Base-by-base conservation (phyloP, 2,888 invertebrate species). In the Idaea straminata region DNA sequence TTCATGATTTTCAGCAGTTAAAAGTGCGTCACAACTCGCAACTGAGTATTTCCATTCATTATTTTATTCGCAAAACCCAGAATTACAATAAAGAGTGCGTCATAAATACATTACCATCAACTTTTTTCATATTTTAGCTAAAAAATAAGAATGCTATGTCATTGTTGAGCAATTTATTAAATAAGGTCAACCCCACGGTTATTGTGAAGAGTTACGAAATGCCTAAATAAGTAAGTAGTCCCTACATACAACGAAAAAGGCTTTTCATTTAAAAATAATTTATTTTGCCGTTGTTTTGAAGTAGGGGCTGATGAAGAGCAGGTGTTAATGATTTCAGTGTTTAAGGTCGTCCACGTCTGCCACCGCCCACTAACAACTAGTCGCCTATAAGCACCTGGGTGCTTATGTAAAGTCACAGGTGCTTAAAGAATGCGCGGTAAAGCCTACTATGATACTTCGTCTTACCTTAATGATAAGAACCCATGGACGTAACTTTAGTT, bases 81-180 rank as follows among this genome's bases (percentile, higher is more conserved):
- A 15, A 58, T 58, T 58, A 58, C 16, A 58, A 59, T 34, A 6
- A 47, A 16, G 63, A 73, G 71, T 69, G 66, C 77, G 76, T 77
- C 79, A 77, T 74, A 69, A 25, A 71, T 75, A 77, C 74, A 78
- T 78, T 77, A 76, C 73, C 75, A 75, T 75, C 72, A 71, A 71
- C 66, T 74, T 76, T 76, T 75, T 68, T 80, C 72, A 77, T 79
- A 79, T 78, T 77, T 76, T 76, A 74, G 78, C 66, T 74, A 74
- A 70, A 71, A 63, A 62, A 66, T 62, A 64, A 64, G 74, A 79
- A 62, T 65, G 80, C 71, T 66, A 62, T 78, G 82, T 83, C 82
- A 83, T 74, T 72, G 69, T 61, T 16, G 61, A 69, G 72, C 74
- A 78, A 82, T 84, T 83, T 81, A 78, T 82, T 78, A 82, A 82